phyloP scores from a whole-genome alignment of 1,140 invertebrate species.

The Drosophila aff. region DNA sequence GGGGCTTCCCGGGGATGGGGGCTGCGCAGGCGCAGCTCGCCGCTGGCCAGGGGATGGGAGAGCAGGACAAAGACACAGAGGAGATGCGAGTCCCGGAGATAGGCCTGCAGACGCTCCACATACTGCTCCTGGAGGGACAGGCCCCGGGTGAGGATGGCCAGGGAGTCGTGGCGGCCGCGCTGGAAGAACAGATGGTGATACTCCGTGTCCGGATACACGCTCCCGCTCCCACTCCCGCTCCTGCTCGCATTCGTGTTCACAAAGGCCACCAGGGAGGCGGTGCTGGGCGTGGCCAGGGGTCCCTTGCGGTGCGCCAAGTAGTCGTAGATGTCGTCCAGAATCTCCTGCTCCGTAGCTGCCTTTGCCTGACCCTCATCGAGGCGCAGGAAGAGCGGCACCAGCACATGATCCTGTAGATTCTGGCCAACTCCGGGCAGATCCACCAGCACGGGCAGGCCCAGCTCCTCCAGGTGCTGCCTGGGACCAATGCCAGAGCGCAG shows the following conservation, averaged over 20 bases:
- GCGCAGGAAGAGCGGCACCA: constrained; percentile 80
- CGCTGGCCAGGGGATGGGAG: constrained; percentile 90
- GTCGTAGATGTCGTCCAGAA: constrained; percentile 56
- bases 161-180: constrained; percentile 33
- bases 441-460: constrained; percentile 83
- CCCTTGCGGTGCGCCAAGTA: constrained; percentile 76
- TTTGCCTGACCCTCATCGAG: constrained; percentile 34
- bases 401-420: constrained; percentile 87
- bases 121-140: constrained; percentile 57
- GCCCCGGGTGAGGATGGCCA: constrained; percentile 39
- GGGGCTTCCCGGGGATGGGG: constrained; percentile 90
- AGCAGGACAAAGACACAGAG: constrained; percentile 88
- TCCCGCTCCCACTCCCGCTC: constrained; percentile 10
- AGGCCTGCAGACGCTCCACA: constrained; percentile 14
- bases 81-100: constrained; percentile 34
- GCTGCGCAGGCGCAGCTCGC: constrained; percentile 88
- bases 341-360: constrained; percentile 37
- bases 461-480: constrained; percentile 81
- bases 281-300: constrained; percentile 86
- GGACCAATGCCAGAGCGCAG: constrained; percentile 87
- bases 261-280: constrained; percentile 51
- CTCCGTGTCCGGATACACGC: constrained; percentile 78
- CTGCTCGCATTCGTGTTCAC: constrained; percentile 57
- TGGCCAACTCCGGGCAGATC: constrained; percentile 87
- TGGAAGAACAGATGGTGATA: constrained; percentile 61